Conservation (phyloP, 2,113 vertebrate species). For the Poicephalus gulielmi region DNA sequence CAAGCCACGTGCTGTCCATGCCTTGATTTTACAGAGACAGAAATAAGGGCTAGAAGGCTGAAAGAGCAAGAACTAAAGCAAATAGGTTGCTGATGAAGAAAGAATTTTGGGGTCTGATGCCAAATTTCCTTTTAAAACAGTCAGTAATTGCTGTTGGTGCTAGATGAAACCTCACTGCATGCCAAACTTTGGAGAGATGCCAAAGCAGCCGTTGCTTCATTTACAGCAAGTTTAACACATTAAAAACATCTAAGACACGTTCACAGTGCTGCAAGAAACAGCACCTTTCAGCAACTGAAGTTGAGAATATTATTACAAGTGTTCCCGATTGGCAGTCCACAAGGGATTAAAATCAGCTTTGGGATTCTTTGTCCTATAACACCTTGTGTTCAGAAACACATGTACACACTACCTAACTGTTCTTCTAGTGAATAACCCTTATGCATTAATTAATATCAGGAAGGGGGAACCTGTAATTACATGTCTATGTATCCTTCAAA, state of each 20-base stretch:
- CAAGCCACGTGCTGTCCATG: not conserved
- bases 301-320: not conserved
- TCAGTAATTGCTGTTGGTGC: not conserved
- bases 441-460: not conserved
- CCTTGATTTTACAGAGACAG: not conserved
- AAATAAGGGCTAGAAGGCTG: not conserved
- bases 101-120: not conserved
- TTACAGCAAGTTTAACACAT: not conserved
- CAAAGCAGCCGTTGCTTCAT: slow-evolving; percentile 2
- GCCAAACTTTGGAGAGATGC: not conserved
- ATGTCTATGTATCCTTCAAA: not conserved
- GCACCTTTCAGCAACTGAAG: not conserved
- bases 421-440: not conserved
- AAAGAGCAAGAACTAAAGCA: not conserved
- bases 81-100: not conserved
- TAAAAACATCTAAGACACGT: not conserved
- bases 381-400: not conserved
- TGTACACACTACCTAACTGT: not conserved
- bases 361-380: not conserved
- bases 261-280: not conserved
- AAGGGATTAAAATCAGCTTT: not conserved
- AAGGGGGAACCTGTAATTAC: not conserved
- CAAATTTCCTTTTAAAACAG: not conserved
- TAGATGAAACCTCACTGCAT: not conserved
- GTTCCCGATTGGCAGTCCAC: not conserved